These are phyloP conservation scores for Urocolius indicus DNA, from an alignment of 2,113 vertebrate genomes.

Conservation along the genomic window DNA sequence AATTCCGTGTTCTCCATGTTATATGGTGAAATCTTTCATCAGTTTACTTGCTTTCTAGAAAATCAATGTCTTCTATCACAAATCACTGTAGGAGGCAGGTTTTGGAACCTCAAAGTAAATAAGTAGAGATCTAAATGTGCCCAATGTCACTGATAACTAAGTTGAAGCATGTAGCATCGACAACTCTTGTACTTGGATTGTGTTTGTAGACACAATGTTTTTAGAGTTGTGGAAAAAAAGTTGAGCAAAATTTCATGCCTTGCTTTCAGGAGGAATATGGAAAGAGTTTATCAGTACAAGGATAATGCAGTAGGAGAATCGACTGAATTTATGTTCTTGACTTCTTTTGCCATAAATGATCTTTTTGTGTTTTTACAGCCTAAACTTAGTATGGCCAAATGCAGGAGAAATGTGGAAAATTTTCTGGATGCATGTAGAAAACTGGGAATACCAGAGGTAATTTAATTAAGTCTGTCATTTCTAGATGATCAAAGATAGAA, in stretches of 20 bases:
- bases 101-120: neutral
- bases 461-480: conserved; percentile 33
- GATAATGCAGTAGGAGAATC: neutral
- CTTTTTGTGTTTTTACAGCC: conserved; percentile 80
- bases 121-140: neutral
- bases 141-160: neutral
- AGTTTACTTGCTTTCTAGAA: neutral
- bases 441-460: conserved; percentile 94
- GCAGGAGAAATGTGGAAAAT: conserved; percentile 96
- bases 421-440: conserved; percentile 96
- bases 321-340: neutral
- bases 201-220: neutral
- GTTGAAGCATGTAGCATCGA: neutral
- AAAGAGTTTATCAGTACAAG: neutral
- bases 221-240: neutral
- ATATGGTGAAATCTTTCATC: neutral
- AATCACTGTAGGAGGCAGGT: neutral
- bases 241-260: neutral
- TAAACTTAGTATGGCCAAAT: conserved; percentile 98
- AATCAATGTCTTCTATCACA: neutral
- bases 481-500: neutral
- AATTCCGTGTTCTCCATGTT: neutral
- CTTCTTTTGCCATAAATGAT: neutral
- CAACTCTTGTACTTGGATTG: rapidly evolving
- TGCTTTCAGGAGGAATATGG: neutral